A percentile compares a stretch with the other conserved stretches of the same genome.
Evolutionary conservation across 2,113 vertebrate genomes (phyloP).

Genomic region (Romanogobio albipinnatus): DNA sequence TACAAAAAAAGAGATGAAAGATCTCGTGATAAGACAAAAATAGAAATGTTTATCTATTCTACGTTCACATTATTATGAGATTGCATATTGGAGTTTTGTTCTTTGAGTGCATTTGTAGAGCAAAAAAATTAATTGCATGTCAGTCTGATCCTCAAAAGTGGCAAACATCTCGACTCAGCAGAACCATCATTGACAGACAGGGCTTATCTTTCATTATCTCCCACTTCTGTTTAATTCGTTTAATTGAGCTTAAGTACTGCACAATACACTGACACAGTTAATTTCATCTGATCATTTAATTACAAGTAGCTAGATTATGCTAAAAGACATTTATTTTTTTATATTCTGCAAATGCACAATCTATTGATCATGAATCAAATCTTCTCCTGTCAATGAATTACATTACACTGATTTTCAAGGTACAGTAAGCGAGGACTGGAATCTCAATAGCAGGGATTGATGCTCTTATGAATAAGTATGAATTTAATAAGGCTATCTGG

Average conservation of each 20-base stretch:
- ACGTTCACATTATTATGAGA: conserved; percentile 45
- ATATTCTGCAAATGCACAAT: not conserved
- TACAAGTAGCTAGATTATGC: conserved; percentile 8
- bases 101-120: conserved; percentile 64
- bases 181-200: conserved; percentile 68
- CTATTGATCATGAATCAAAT: not conserved
- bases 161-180: conserved; percentile 68
- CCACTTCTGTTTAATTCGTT: not conserved
- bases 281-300: conserved; percentile 30
- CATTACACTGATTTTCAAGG: not conserved
- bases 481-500: not conserved
- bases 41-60: conserved; percentile 17
- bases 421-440: not conserved
- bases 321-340: not conserved
- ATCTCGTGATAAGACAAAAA: conserved; percentile 45
- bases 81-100: conserved; percentile 62
- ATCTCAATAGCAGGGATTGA: conserved; percentile 2
- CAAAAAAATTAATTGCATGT: conserved; percentile 75
- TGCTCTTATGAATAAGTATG: not conserved
- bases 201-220: conserved; percentile 68
- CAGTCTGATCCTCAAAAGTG: conserved; percentile 71
- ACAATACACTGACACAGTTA: conserved; percentile 15
- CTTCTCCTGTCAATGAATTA: not conserved
- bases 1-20: conserved; percentile 72
- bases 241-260: conserved; percentile 24